These are phyloP conservation scores for Taphrorychus bicolor DNA, from an alignment of 2,888 invertebrate species.

Conservation along the genomic window DNA sequence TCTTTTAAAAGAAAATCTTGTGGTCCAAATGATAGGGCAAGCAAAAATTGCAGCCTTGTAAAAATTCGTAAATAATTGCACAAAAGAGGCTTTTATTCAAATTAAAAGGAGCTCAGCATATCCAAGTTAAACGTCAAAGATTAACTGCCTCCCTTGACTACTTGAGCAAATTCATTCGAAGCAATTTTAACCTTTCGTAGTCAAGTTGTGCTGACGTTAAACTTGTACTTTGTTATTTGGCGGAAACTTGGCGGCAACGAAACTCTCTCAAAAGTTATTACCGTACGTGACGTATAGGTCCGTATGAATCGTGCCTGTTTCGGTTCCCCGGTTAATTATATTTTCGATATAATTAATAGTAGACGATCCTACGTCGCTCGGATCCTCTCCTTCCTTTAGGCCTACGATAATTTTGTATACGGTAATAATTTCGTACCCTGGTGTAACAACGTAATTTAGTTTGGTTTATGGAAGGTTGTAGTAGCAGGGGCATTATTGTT, in stretches of 20 bases:
- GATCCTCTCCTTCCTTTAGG: conserved; percentile 23
- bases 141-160: neutral
- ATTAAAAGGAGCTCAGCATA: too few relatives aligned
- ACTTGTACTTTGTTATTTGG: conserved; percentile 26
- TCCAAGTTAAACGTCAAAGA: neutral
- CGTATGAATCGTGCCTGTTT: conserved; percentile 32
- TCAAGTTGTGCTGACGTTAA: conserved; percentile 21
- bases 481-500: neutral
- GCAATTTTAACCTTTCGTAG: conserved; percentile 13
- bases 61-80: too few relatives aligned
- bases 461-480: conserved; percentile 8
- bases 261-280: conserved; percentile 30
- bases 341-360: conserved; percentile 40
- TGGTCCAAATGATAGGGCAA: too few relatives aligned
- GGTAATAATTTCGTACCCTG: conserved; percentile 21
- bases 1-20: too few relatives aligned
- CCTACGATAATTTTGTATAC: conserved; percentile 29
- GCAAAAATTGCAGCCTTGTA: too few relatives aligned
- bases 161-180: conserved; percentile 8
- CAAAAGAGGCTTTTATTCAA: too few relatives aligned
- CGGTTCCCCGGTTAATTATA: conserved; percentile 37
- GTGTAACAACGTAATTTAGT: conserved; percentile 1
- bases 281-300: conserved; percentile 36
- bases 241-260: conserved; percentile 27
- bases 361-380: conserved; percentile 12